Evolutionary conservation across 2,797 vertebrate species (phyloP), one percentile per base, ranked within the genome.

Genomic region (Xenopus petersii): DNA sequence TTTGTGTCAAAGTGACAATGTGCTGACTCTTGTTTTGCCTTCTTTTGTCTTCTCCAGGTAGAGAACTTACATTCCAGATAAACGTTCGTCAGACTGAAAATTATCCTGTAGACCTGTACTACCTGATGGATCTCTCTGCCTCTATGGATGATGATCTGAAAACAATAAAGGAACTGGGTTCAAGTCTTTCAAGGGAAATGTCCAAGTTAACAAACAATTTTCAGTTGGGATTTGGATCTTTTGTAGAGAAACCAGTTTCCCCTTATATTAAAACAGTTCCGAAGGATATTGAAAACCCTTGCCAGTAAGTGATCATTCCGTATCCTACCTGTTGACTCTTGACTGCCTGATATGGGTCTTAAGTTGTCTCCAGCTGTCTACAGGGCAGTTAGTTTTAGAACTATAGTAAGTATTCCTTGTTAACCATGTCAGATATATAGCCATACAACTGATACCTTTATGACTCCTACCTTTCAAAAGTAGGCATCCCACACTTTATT

Each of bases 51-150:
- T 60, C 58, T 60, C 12, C 0, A 97, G 98, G 95, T 79, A 89
- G 87, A 80, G 88, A 91, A 75, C 83, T 94, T 85, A 97, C 91
- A 36, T 93, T 98, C 82, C 94, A 96, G 87, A 93, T 98, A 58
- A 92, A 92, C 70, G 91, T 99, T 74, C 94, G 95, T 66, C 96
- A 96, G 84, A 94, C 91, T 0, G 95, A 98, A 84, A 96, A 99
- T 87, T 96, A 99, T 80, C 98, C 98, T 0, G 94, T 99, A 74
- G 98, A 99, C 79, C 88, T 99, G 68, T 99, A 99, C 87, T 99
- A 99, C 87, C 90, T 99, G 84, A 99, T 99, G 98, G 98, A 99
- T 86, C 91, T 99, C 82, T 99, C 98, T 0, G 96, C 92, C 24
- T 99, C 98, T 73, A 98, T 99, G 97, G 64, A 87, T 0, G 96